phyloP scores from a whole-genome alignment of 1,140 invertebrate species.

The Trichoplusia ni region DNA sequence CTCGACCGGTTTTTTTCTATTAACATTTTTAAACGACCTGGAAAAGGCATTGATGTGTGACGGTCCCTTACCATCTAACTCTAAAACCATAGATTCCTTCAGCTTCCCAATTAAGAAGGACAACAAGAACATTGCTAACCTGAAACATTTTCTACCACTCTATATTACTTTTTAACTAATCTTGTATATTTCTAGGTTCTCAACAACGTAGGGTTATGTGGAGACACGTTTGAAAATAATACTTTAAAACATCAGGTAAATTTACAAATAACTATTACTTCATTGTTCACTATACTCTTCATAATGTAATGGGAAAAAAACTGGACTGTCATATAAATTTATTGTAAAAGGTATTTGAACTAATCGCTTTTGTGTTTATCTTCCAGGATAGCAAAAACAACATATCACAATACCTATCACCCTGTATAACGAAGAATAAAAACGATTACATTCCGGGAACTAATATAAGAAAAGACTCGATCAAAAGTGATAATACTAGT shows the following conservation, averaged over 20 bases:
- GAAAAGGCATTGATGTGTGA: too few relatives aligned
- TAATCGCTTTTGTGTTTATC: constrained; percentile 20
- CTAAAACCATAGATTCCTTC: too few relatives aligned
- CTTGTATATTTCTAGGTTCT: constrained; percentile 28
- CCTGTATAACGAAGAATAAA: constrained; percentile 48
- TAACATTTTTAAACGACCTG: too few relatives aligned
- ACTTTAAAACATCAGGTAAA: constrained; percentile 26
- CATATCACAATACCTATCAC: constrained; percentile 65
- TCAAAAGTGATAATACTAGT: constrained; percentile 13
- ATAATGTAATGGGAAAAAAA: too few relatives aligned
- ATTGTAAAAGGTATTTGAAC: too few relatives aligned
- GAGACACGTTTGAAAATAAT: constrained; percentile 27
- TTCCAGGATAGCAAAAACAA: constrained; percentile 65
- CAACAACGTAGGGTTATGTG: constrained; percentile 27
- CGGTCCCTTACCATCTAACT: too few relatives aligned
- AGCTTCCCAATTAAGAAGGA: too few relatives aligned
- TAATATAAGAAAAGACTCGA: constrained; percentile 62
- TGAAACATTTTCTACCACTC: too few relatives aligned
- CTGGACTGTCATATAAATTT: too few relatives aligned
- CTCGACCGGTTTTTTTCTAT: too few relatives aligned
- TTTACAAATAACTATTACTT: background rate
- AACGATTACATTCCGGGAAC: constrained; percentile 75
- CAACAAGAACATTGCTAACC: too few relatives aligned
- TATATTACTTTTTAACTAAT: background rate
- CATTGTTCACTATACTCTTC: too few relatives aligned